Evolutionary conservation across 2,113 vertebrate genomes (phyloP), one percentile per base, ranked within the genome.

Genomic region (Carassius carassius): DNA sequence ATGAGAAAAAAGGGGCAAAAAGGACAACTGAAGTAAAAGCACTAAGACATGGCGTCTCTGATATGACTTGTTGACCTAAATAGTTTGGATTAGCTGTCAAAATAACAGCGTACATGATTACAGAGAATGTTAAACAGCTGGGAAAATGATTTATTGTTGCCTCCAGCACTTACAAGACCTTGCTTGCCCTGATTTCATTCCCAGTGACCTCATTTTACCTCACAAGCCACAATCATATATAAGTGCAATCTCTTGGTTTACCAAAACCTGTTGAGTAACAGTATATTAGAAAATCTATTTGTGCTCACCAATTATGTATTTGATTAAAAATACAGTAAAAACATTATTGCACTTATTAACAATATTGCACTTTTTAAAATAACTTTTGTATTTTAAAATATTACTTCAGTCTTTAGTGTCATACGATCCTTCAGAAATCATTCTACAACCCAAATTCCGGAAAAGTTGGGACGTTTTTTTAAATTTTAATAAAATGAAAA

Each of bases 1-100:
- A 41, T 72, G 35, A 72, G 69, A 72, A 72, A 73, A 70, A 5
- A 37, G 17, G n/a, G 69, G 37, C 37, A 72, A 72, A 47, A 44
- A 47, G 32, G 16, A 41, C 17, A 47, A 47, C 4, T 47, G 41
- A 47, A 23, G 21, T 49, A 49, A 74, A n/a, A 47, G n/a, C 13
- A 23, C 70, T 1, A 25, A 47, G n/a, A 73, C n/a, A 25, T 23
- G 37, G 70, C 1, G 21, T n/a, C 69, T 72, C 70, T 74, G 72
- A 74, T 47, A 23, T 47, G 41, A 25, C 41, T 44, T 49, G 41
- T 49, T 74, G n/a, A 49, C n/a, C 72, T 49, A 73, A 73, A 73
- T 73, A 74, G n/a, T 23, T 49, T 9, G 13, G 72, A 49, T 74
- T 16, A 74, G 70, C n/a, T 25, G 25, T 74, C 56, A 74, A 62